Evolutionary conservation across 2,113 vertebrate species (phyloP), one percentile per base, ranked within the genome.

Genomic region (Sphaerodactylus townsendi): DNA sequence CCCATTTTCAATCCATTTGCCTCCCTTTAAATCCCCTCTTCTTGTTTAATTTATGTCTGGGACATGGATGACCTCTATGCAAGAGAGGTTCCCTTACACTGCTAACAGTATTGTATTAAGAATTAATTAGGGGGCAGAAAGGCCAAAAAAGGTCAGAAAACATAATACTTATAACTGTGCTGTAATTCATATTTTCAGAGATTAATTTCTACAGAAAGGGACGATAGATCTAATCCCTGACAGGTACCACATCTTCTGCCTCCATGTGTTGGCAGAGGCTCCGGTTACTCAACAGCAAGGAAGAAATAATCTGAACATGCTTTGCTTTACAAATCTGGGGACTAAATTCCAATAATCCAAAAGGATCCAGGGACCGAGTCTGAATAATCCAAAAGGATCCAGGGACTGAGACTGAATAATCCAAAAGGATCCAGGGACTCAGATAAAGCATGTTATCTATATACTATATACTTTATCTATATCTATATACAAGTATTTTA

Each of bases 81-180:
- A 69, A 48, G 5, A 53, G 2, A 19, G 25, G 79, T 53, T 83
- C 21, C 69, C 70, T 79, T 14, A 19, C n/a, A n/a, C n/a, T n/a
- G n/a, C n/a, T n/a, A n/a, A n/a, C 76, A 71, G 19, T 50, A 53
- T 64, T 50, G 69, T 0, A 0, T 8, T 70, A 68, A 1, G 37
- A 77, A 62, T 85, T 78, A 79, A 79, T 44, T 44, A 44, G 9
- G 44, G 44, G n/a, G n/a, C n/a, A n/a, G n/a, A n/a, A n/a, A n/a
- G n/a, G n/a, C n/a, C n/a, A n/a, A n/a, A 41, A 25, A 73, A 74
- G 7, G 46, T 28, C 28, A 86, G 56, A 74, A 59, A 28, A 56
- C 7, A 44, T 28, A 50, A 46, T 65, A 81, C 35, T 39, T 7
- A 85, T 79, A 87, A 2, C 48, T 46, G 83, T 56, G n/a, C 8